Evolutionary conservation across 2,888 invertebrate genomes (phyloP), one percentile per base, ranked within the genome.

Genomic region (Eupithecia pulchellata): DNA sequence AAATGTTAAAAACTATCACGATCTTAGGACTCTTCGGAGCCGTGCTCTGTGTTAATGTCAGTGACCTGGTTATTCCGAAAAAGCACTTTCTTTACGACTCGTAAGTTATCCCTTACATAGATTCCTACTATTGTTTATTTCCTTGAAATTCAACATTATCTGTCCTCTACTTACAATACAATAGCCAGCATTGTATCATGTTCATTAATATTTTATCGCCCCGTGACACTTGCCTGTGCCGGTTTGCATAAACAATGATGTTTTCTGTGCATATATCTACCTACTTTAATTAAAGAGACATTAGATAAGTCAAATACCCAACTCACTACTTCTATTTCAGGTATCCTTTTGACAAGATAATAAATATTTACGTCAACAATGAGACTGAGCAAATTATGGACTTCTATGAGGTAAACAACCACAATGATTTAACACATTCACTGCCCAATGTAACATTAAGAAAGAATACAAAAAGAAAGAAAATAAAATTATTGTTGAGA

Each of bases 301-400:
- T n/a, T n/a, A n/a, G n/a, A n/a, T n/a, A n/a, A n/a, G n/a, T n/a
- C 17, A 39, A 17, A 39, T 39, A n/a, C n/a, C n/a, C n/a, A 39
- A 17, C 39, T 42, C 6, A 8, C 42, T 47, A 17, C n/a, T 66
- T 55, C 71, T 75, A 60, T 82, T 82, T 55, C 87, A 93, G 93
- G 25, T 91, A 88, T 66, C 74, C 81, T 27, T 93, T 92, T 79
- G 85, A 90, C 66, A 77, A 77, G 2, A 74, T 76, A 13, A 82
- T 89, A 34, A 77, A 74, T 69, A 74, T 92, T 1, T 77, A 79
- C 2, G 86, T 93, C 4, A 91, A 90, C 73, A 79, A 82, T 1
- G 83, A 81, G 6, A 90, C 88, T 0, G 89, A 90, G 72, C 91
- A 93, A 63, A 84, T 91, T 47, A 77, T 93, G 77, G 92, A 92